These are phyloP conservation scores for Heliocidaris tuberculata DNA, from an alignment of 35 echinoderm and acorn worm genomes.

Conservation along the genomic window DNA sequence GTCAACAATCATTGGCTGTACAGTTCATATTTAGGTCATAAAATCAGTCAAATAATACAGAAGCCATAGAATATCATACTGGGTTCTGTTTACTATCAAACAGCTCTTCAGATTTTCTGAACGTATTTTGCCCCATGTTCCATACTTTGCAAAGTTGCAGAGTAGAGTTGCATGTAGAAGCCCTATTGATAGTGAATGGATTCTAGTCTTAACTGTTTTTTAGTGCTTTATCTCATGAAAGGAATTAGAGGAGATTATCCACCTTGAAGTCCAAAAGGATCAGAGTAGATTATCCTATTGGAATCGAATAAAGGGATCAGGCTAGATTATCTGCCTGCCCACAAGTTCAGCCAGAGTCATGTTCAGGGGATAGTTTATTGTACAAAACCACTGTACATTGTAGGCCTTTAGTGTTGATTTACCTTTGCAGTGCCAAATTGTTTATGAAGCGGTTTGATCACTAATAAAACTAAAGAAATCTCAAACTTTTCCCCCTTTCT, in stretches of 20 bases:
- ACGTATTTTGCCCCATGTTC: too few species aligned
- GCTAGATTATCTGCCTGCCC: neutral
- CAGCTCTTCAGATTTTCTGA: neutral
- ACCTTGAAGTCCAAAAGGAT: neutral
- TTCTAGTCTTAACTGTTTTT: too few species aligned
- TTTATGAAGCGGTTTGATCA: too few species aligned
- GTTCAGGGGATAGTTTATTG: neutral
- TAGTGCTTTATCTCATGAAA: neutral
- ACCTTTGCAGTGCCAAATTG: too few species aligned
- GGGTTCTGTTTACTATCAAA: neutral
- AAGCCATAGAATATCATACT: neutral
- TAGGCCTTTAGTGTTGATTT: too few species aligned
- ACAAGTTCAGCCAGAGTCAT: neutral
- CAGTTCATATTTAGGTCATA: neutral
- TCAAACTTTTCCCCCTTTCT: too few species aligned
- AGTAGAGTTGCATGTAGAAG: too few species aligned
- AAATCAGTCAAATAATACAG: neutral
- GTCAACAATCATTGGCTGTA: neutral
- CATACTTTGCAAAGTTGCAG: too few species aligned
- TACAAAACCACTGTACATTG: too few species aligned
- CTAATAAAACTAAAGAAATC: too few species aligned
- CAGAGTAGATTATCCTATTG: neutral
- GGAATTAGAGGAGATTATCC: neutral
- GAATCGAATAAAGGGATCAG: neutral
- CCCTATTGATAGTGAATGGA: too few species aligned